Base-by-base conservation (phyloP, 2,888 invertebrate species). In the Sesia apiformis region DNA sequence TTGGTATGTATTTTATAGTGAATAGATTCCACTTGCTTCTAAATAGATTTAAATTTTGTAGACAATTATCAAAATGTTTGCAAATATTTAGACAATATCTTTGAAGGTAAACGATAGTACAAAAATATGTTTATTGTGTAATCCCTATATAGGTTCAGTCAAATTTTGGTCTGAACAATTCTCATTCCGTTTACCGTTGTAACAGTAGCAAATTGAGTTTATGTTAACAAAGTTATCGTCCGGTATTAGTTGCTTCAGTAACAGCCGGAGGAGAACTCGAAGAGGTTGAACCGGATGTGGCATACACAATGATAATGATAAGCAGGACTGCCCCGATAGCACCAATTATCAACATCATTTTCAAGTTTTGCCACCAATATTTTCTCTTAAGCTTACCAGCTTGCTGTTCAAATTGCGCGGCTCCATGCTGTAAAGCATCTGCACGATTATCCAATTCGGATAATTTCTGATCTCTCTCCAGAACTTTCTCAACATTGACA, bases 291-390 rank as follows among this genome's bases (percentile, higher is more conserved):
- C 84, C 81, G 55, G 80, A 76, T 40, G 84, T 78, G 54, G 86
- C 83, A 81, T 84, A 90, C 60, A 96, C 94, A 82, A 96, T 93
- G 74, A 96, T 95, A 73, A 96, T 94, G 81, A 95, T 94, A 84
- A 96, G 90, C 78, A 96, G 86, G 65, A 96, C 92, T 65, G 93
- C 92, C 63, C 94, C 96, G 78, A 96, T 96, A 67, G 94, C 94
- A 70, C 96, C 96, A 91, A 96, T 94, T 65, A 96, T 96, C 76
- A 96, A 93, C 96, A 96, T 96, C 96, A 96, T 96, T 92, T 98
- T 98, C 84, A 98, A 91, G 89, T 98, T 98, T 90, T 98, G 97
- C 94, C 97, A 95, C 98, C 98, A 98, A 81, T 97, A 98, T 89
- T 98, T 98, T 78, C 97, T 92, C 90, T 98, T 98, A 66, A 98